Evolutionary conservation across 2,113 vertebrate species (phyloP), one percentile per base, ranked within the genome.

Genomic region (Oxygymnocypris stewartii): DNA sequence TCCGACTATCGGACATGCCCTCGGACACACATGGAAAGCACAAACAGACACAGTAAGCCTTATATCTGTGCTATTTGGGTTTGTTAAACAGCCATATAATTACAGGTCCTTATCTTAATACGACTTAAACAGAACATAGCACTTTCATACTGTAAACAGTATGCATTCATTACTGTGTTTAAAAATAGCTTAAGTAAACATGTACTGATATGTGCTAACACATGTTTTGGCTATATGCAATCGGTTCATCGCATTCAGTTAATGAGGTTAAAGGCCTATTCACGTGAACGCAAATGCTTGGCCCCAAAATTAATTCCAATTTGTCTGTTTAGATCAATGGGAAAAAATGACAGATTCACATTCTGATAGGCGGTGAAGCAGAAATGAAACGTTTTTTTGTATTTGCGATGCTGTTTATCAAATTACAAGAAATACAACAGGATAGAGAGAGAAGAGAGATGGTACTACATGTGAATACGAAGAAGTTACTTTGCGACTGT

Each of bases 1-100:
- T 90, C 87, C 91, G 92, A 91, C 89, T 92, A 71, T 90, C 90
- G 25, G 88, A 86, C 75, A 61, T 71, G 49, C 28, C 28, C 76
- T 65, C 40, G 31, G 25, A 3, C 18, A 61, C 74, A 81, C 54
- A 67, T 63, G 31, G n/a, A 67, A 87, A 59, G 65, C 79, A 83
- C 69, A 82, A 59, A 86, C 7, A 67, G 74, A 83, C 76, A 57
- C 25, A 47, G 10, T 18, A 74, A 31, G 37, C 9, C 25, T 67
- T 81, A 67, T 42, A 67, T 74, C 75, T 44, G 23, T 54, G 51
- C 78, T 77, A 4, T 85, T 40, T 84, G 13, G 28, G 37, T 47
- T 28, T 16, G 49, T 5, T 20, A 31, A 69, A 78, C 35, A 54
- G 13, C 47, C 44, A 84, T 40, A 16, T 18, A 7, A 40, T 40